Base-by-base conservation (phyloP, 2,797 vertebrate species). In the Xiphophorus birchmanni region DNA sequence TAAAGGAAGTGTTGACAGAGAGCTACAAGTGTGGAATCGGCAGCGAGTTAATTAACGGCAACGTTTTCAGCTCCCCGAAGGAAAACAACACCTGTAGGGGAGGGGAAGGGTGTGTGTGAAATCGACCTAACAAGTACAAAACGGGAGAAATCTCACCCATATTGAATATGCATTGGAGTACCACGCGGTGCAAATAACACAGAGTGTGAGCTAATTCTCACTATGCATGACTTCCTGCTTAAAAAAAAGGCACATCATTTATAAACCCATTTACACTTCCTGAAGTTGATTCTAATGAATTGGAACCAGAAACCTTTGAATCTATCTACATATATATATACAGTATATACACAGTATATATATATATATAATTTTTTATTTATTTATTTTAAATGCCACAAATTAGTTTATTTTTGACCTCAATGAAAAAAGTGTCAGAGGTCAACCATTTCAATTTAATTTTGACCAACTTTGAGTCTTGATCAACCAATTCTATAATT, bases 1-100 rank as follows among this genome's bases (percentile, higher is more conserved):
- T 78, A 90, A 91, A 93, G 90, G 90, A 95, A 92, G 94, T 92
- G 94, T 93, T 94, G 93, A 95, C 93, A 91, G 88, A 79, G 48
- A 84, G 87, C 86, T 87, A 82, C 84, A 75, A 87, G 83, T 65
- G 84, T 79, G 67, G 84, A 72, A 91, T 83, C 44, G 75, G 78
- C 88, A 85, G 88, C 42, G 0, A 84, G 88, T 91, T 92, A 91
- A 94, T 93, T 93, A 95, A 91, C 92, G 87, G 87, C 86, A 69
- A 80, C 69, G 12, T 90, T 88, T 87, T 86, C 88, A 73, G 82
- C 84, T 87, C 37, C 87, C 81, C 73, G 67, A 86, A 81, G 87
- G 84, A 80, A 86, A 88, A 82, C 84, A 88, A 91, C 91, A 93
- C 90, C 93, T 93, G 90, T 78, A 76, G 77, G 79, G 77, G 21